These are phyloP conservation scores for Habrosyne pyritoides DNA, from an alignment of 2,888 invertebrate genomes.

Conservation along the genomic window DNA sequence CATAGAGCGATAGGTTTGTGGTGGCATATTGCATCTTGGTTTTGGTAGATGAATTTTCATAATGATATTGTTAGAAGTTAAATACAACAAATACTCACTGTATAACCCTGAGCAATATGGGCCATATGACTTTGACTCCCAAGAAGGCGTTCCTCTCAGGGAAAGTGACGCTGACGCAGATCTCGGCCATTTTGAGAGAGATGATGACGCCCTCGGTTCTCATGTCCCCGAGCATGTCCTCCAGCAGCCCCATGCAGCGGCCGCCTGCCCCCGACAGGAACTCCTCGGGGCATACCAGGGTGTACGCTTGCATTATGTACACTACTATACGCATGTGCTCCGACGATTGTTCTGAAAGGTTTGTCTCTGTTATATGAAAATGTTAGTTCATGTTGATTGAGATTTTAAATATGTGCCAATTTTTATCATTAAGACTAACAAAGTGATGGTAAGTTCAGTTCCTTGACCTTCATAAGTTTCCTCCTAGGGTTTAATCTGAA, in stretches of 20 bases:
- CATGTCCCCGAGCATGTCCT: constrained; percentile 90
- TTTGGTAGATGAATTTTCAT: no score
- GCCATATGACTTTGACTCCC: constrained; percentile 81
- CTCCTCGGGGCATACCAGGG: constrained; percentile 90
- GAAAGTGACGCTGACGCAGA: constrained; percentile 89
- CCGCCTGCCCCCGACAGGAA: constrained; percentile 89
- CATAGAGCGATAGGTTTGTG: no score
- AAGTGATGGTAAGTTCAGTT: no score
- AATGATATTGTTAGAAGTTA: no score
- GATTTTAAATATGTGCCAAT: no score
- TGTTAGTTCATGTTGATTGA: no score
- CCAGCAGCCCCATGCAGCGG: constrained; percentile 87
- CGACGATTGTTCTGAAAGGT: constrained; percentile 90
- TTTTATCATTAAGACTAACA: no score
- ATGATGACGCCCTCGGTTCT: constrained; percentile 82
- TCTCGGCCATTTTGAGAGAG: constrained; percentile 86
- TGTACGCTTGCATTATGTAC: constrained; percentile 92
- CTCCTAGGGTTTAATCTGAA: no score
- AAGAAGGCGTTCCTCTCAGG: constrained; percentile 89
- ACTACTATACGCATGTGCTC: constrained; percentile 92
- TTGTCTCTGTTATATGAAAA: no score
- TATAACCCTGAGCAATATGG: constrained; percentile 68
- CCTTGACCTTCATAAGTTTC: no score
- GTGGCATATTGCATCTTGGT: no score
- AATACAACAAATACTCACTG: constrained; percentile 53